Conservation (phyloP, 2,113 vertebrate species). For the Sinocyclocheilus grahami region DNA sequence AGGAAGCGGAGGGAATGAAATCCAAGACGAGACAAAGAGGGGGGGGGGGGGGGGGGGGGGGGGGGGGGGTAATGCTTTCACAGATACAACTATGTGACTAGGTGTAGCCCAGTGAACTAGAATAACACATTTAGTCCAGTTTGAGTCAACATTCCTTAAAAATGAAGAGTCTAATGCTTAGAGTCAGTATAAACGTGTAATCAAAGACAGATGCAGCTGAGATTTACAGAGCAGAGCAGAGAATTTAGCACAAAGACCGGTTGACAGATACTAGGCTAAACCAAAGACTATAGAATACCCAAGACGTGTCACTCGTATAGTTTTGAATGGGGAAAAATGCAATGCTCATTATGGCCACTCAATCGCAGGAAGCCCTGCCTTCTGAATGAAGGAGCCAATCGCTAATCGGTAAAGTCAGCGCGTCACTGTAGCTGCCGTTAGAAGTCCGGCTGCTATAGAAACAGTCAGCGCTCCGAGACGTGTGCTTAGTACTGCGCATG, state of each 20-base stretch:
- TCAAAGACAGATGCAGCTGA: constrained; percentile 59
- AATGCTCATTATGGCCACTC: too few species aligned
- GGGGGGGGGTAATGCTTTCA: neutral
- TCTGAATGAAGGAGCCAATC: too few species aligned
- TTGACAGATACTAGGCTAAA: neutral
- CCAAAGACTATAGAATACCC: too few species aligned
- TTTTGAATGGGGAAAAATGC: too few species aligned
- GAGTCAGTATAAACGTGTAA: constrained; percentile 58
- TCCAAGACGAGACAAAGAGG: neutral
- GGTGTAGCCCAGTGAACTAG: constrained; percentile 41
- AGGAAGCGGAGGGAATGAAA: neutral
- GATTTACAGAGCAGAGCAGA: constrained; percentile 9
- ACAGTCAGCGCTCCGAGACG: too few species aligned
- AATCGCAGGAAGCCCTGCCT: too few species aligned
- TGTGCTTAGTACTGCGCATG: too few species aligned
- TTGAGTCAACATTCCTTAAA: constrained; percentile 50
- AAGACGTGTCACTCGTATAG: too few species aligned
- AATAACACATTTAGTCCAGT: neutral
- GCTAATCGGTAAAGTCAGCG: too few species aligned
- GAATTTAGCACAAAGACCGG: neutral
- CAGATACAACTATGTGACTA: neutral
- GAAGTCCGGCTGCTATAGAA: too few species aligned
- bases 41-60: too few species aligned
- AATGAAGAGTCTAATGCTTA: constrained; percentile 48
- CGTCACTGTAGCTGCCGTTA: too few species aligned